These are phyloP conservation scores for Caenorhabditis inopinata DNA, from an alignment of 1,140 invertebrate genomes.

Conservation along the genomic window DNA sequence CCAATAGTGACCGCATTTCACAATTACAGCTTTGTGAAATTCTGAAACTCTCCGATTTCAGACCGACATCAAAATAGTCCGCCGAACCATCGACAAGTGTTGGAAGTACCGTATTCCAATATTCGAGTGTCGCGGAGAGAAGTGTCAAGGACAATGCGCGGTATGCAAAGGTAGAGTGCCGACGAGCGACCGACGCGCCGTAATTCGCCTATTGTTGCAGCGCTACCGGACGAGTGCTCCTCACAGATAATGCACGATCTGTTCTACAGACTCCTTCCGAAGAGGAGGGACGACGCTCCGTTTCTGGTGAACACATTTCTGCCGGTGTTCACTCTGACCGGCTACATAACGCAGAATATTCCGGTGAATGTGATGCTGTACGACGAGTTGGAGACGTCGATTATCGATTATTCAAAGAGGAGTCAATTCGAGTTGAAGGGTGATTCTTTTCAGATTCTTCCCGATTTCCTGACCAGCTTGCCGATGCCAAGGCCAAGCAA, in stretches of 20 bases:
- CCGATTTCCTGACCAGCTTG: too few relatives aligned
- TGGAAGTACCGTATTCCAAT: slow-evolving; percentile 13
- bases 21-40: too few relatives aligned
- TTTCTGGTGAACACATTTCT: slow-evolving; percentile 61
- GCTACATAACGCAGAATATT: slow-evolving; percentile 44
- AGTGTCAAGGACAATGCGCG: slow-evolving; percentile 15
- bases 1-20: too few relatives aligned
- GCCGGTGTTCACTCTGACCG: slow-evolving; percentile 57
- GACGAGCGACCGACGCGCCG: not conserved
- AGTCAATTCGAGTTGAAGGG: slow-evolving; percentile 43
- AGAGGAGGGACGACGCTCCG: slow-evolving; percentile 51
- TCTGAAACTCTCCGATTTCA: slow-evolving; percentile 35
- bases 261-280: slow-evolving; percentile 64
- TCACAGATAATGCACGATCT: slow-evolving; percentile 64
- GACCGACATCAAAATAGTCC: slow-evolving; percentile 2
- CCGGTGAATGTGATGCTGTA: slow-evolving; percentile 28
- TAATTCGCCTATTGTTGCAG: not conserved
- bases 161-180: slow-evolving; percentile 45
- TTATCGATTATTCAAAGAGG: slow-evolving; percentile 41
- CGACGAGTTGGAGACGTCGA: slow-evolving; percentile 22
- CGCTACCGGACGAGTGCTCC: slow-evolving; percentile 54
- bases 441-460: too few relatives aligned
- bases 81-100: not conserved
- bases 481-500: too few relatives aligned
- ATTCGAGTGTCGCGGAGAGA: not conserved